These are phyloP conservation scores for Lasiommata megera DNA, from an alignment of 2,888 invertebrate species.

Conservation along the genomic window DNA sequence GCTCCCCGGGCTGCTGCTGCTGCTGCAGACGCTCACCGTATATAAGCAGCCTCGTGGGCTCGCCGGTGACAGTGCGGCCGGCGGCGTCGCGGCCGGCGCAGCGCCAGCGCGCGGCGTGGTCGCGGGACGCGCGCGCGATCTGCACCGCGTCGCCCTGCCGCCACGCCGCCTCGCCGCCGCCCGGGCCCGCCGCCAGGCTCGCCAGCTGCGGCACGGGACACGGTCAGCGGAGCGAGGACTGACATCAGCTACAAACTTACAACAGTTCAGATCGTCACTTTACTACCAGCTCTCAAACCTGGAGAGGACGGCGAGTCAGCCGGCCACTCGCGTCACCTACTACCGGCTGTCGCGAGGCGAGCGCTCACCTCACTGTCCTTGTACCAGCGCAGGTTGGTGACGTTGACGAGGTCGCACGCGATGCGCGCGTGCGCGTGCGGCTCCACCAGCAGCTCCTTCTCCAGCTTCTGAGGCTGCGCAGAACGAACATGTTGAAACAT, in stretches of 20 bases:
- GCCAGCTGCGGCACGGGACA: conserved; percentile 35
- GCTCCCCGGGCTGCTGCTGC: too few relatives aligned
- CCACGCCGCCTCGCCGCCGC: conserved; percentile 51
- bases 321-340: too few relatives aligned
- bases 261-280: too few relatives aligned
- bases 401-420: conserved; percentile 58
- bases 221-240: too few relatives aligned
- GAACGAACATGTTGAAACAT: too few relatives aligned
- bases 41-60: conserved; percentile 58
- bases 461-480: conserved; percentile 36
- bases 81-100: conserved; percentile 84
- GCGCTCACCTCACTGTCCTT: conserved; percentile 62
- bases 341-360: too few relatives aligned
- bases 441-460: conserved; percentile 61
- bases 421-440: conserved; percentile 56
- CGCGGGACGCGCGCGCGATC: conserved; percentile 68
- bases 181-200: conserved; percentile 33
- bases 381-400: conserved; percentile 63
- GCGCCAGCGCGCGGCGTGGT: conserved; percentile 87
- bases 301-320: too few relatives aligned
- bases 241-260: too few relatives aligned
- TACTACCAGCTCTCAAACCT: too few relatives aligned
- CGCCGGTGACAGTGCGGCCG: conserved; percentile 82
- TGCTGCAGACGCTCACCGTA: conserved; percentile 44
- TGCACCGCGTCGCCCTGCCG: conserved; percentile 49